Evolutionary conservation across 1,140 invertebrate species (phyloP), one percentile per base, ranked within the genome.

Genomic region (Globodera rostochiensis): DNA sequence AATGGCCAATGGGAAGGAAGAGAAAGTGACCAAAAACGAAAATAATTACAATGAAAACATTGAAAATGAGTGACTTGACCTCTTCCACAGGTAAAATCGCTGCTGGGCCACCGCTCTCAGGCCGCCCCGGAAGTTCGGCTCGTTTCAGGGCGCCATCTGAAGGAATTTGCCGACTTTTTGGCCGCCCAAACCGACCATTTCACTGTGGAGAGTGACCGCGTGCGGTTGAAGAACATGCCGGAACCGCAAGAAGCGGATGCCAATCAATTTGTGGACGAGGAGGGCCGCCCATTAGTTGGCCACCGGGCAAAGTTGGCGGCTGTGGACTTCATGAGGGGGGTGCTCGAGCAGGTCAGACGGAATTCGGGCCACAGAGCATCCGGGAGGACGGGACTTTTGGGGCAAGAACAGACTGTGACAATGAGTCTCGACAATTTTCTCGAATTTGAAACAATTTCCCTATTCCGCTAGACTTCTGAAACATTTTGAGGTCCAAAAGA

Each of bases 61-160:
- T 36, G 3, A 36, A 36, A 64, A 64, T 19, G 57, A 64, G 15
- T 19, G 19, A 64, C 13, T 64, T 15, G 5, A 5, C 19, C 6
- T 19, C n/a, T 46, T 21, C 46, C 70, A 11, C 53, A 49, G 25
- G 49, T 97, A 49, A 95, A 95, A 90, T 95, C 94, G 90, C 92
- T 97, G 66, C 91, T 97, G 21, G 96, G 96, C 0, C 96, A 97
- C 91, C 92, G 95, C 80, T 96, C 94, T 67, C 95, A 96, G 91
- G 96, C 96, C 13, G 95, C 95, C 50, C 95, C 95, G 8, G 95
- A 97, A 92, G 95, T 98, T 79, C 93, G 96, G 77, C 95, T 97
- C 89, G 95, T 98, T 84, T 97, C 95, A 57, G 93, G 93, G 81
- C 95, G 97, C 89, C 95, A 96, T 88, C 94, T 96, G 84, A 95